Base-by-base conservation (phyloP, 2,888 invertebrate species). In the Cecidostiba fungosa region DNA sequence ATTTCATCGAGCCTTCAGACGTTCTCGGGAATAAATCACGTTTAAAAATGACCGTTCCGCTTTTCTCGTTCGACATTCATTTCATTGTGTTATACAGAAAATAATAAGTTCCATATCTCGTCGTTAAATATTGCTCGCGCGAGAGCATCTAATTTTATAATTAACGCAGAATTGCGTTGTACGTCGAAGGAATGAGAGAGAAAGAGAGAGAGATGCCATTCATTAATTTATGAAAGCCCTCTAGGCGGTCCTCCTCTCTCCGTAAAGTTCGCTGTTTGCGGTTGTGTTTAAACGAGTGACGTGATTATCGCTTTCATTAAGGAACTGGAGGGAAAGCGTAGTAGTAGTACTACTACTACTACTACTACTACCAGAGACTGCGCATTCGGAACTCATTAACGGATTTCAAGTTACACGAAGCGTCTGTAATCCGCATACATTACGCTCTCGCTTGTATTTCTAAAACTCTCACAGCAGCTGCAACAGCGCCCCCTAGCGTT, bases 261-360 rank as follows among this genome's bases (percentile, higher is more conserved):
- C 3, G n/a, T 50, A 36, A 85, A 85, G 82, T 85, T 85, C 82
- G 59, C 50, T 77, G 69, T 85, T 85, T 78, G 85, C 77, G 78
- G 82, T 69, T 47, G 66, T 29, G 82, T 82, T 62, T 77, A 72
- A 85, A 82, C 77, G 73, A 82, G 82, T 85, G 78, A 82, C 77
- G 82, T 82, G 82, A 82, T 82, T 85, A 82, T 82, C 82, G 78
- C 54, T 85, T 82, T 78, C 81, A 82, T 85, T 85, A 82, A 82
- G 85, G 62, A 82, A 85, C 73, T 85, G 36, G 36, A 39, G 54
- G 73, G 12, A n/a, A 29, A 23, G 66, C n/a, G 70, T 36, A 72
- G 16, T 54, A 54, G 0, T 54, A 54, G 4, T 54, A 54, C 54
- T 54, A 54, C n/a, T 54, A 19, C 54, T 54, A 8, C 54, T 54